Evolutionary conservation across 2,888 invertebrate genomes (phyloP), one percentile per base, ranked within the genome.

Genomic region (Rhaphigaster nebulosa): DNA sequence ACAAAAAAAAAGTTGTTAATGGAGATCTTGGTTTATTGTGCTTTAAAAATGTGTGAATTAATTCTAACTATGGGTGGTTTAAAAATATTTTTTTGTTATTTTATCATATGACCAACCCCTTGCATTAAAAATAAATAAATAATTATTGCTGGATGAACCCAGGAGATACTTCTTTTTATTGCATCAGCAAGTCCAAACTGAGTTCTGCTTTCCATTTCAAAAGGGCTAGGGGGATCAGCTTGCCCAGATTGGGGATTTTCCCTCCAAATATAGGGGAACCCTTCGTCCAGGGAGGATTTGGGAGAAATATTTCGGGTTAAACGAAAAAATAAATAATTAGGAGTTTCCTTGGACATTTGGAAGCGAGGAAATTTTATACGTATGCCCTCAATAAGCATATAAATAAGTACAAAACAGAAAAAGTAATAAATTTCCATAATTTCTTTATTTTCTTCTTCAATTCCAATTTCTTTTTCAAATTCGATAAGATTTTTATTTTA

Each of bases 171-270:
- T 70, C 70, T 34, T 70, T 70, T 70, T 70, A 70, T 70, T 70
- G 70, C 70, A 70, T 70, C 70, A 38, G 18, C 70, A 70, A 70
- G 70, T 70, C 70, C 70, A 70, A 70, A 70, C 70, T 70, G 70
- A 70, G 70, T 70, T 70, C 70, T 70, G 70, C 70, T 70, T 70
- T 70, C 70, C 70, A 70, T 70, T 70, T 70, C 70, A 70, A 70
- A 70, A 70, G 34, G 34, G 34, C 70, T 38, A 34, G 34, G 34
- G 20, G 70, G 70, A 70, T 70, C 34, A 70, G 70, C 34, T 34
- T 70, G 18, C 34, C 70, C 70, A 70, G 70, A 70, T 70, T 34
- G 70, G 70, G 70, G 70, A 70, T 70, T 70, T 70, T 34, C 34
- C 70, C 34, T 70, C 34, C 70, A 29, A 38, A 70, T 70, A 70